These are phyloP conservation scores for Ophonus ardosiacus DNA, from an alignment of 2,888 invertebrate genomes.

Conservation along the genomic window DNA sequence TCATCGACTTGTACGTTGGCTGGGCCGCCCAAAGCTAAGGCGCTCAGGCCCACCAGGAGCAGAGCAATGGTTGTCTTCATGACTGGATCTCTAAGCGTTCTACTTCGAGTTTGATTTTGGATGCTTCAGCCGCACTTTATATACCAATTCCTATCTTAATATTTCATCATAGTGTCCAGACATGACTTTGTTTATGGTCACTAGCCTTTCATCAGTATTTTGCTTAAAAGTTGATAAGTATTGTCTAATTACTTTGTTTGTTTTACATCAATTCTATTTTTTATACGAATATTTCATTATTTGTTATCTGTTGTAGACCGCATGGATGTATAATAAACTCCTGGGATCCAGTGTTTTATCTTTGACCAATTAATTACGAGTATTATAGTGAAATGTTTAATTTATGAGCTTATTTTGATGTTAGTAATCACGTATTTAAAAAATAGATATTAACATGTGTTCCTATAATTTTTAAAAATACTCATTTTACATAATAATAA, in stretches of 20 bases:
- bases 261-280: neutral
- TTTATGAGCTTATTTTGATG: neutral
- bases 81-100: conserved; percentile 43
- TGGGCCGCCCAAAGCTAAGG: conserved; percentile 72
- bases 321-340: neutral
- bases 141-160: neutral
- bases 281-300: neutral
- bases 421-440: neutral
- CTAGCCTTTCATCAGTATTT: neutral
- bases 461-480: no score
- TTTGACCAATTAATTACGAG: neutral
- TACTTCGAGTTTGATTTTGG: conserved; percentile 19
- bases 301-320: neutral
- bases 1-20: conserved; percentile 68
- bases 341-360: neutral
- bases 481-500: no score
- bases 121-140: neutral
- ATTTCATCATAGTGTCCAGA: neutral
- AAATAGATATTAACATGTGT: neutral
- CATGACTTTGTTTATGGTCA: neutral
- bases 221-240: neutral
- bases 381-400: neutral
- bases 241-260: neutral
- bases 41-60: conserved; percentile 64
- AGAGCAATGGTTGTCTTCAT: conserved; percentile 65